These are phyloP conservation scores for Potamarius usumacintae DNA, from an alignment of 2,113 vertebrate species.

Conservation along the genomic window DNA sequence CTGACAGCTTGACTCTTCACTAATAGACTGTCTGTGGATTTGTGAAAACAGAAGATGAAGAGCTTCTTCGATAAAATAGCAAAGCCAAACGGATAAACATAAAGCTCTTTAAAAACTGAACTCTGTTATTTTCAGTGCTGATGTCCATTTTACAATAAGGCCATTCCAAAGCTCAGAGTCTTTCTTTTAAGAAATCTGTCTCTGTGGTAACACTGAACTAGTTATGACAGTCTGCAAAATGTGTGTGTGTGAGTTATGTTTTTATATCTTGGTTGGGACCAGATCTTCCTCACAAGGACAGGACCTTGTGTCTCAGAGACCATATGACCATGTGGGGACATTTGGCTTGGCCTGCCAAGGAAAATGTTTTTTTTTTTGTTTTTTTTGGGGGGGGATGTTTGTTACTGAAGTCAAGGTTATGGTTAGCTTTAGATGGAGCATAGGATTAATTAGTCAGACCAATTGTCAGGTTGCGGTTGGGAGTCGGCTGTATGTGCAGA, in stretches of 20 bases:
- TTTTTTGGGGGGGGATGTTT: too few species aligned
- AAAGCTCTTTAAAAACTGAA: not conserved
- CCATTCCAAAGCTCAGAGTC: not conserved
- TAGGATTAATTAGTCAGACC: not conserved
- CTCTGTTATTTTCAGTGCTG: not conserved
- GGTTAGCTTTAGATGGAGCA: not conserved
- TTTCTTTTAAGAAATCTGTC: conserved; percentile 1
- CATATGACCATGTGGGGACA: not conserved
- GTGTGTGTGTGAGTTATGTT: not conserved
- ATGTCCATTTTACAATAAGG: not conserved
- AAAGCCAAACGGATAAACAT: not conserved
- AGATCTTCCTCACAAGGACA: not conserved
- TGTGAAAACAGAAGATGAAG: not conserved
- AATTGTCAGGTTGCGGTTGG: too few species aligned
- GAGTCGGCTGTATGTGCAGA: too few species aligned
- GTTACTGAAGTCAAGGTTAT: not conserved
- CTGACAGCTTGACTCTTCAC: not conserved
- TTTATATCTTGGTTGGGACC: not conserved
- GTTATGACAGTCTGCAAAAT: not conserved
- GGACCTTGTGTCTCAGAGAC: not conserved
- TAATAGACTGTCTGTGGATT: not conserved
- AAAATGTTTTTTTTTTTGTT: not conserved
- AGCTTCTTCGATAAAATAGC: not conserved
- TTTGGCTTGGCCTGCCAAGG: not conserved
- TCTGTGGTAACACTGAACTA: conserved; percentile 19